A percentile compares a stretch with the other conserved stretches of the same genome.
Evolutionary conservation across 2,797 vertebrate genomes (phyloP).

Genomic region (Steatocranus sp.): DNA sequence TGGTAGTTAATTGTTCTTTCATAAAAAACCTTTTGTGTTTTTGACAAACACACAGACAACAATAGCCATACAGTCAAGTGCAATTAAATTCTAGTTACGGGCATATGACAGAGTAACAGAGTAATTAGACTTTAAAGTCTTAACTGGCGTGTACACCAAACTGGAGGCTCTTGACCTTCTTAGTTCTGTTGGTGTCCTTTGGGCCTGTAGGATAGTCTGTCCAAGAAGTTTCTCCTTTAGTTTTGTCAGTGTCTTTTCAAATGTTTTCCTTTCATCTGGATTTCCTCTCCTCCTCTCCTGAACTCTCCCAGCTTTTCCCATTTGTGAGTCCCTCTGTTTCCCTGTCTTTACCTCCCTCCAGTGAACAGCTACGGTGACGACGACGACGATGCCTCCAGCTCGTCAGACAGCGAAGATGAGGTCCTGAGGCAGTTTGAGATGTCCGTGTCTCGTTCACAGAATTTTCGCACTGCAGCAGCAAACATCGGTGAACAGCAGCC

Average conservation of each 20-base stretch:
- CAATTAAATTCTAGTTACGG: neutral
- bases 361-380: conserved; percentile 76
- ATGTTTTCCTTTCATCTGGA: neutral
- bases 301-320: conserved; percentile 1
- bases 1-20: neutral
- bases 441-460: conserved; percentile 80
- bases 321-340: neutral
- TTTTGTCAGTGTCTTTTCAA: neutral
- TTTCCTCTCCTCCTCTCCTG: neutral
- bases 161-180: neutral
- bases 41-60: neutral
- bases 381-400: conserved; percentile 53
- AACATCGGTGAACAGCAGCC: conserved; percentile 11
- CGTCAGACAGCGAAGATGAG: conserved; percentile 80
- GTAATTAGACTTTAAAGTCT: neutral
- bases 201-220: fast-evolving
- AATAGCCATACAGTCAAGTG: neutral
- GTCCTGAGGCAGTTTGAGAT: conserved; percentile 84
- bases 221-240: neutral
- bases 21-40: neutral
- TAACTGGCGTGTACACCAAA: neutral
- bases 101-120: neutral
- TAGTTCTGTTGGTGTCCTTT: neutral
- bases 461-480: conserved; percentile 57
- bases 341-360: conserved; percentile 42